Conservation (phyloP, 2,888 invertebrate species). For the Saturnia pavonia region DNA sequence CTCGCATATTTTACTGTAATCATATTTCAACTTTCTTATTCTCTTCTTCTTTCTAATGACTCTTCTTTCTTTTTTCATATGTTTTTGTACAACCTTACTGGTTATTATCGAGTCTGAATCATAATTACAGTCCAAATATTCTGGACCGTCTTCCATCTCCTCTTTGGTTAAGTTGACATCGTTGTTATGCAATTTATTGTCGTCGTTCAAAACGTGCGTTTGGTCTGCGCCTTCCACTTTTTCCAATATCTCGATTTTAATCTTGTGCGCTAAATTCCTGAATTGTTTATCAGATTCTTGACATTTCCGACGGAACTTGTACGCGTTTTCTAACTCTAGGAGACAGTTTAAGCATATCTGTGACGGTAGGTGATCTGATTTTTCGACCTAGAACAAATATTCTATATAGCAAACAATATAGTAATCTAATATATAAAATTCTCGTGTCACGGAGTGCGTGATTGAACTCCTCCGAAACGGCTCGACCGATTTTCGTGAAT, state of each 20-base stretch:
- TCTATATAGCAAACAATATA: too few relatives aligned
- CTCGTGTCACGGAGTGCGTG: too few relatives aligned
- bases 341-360: slow-evolving; percentile 68
- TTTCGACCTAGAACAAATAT: slow-evolving; percentile 58
- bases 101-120: slow-evolving; percentile 15
- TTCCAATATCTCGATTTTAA: slow-evolving; percentile 58
- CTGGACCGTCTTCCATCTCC: slow-evolving; percentile 37
- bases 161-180: slow-evolving; percentile 30
- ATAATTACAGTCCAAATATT: slow-evolving; percentile 36
- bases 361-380: slow-evolving; percentile 62
- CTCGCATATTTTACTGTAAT: slow-evolving; percentile 75
- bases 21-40: slow-evolving; percentile 58
- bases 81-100: slow-evolving; percentile 6
- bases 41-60: slow-evolving; percentile 36
- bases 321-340: slow-evolving; percentile 67
- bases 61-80: slow-evolving; percentile 29
- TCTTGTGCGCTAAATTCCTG: slow-evolving; percentile 38
- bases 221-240: slow-evolving; percentile 33
- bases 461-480: too few relatives aligned
- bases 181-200: slow-evolving; percentile 33
- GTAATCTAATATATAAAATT: too few relatives aligned
- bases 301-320: slow-evolving; percentile 73
- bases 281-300: slow-evolving; percentile 63
- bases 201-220: slow-evolving; percentile 25
- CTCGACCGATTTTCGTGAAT: too few relatives aligned